Evolutionary conservation across 2,888 invertebrate genomes (phyloP).

Genomic region (Mayetiola destructor): DNA sequence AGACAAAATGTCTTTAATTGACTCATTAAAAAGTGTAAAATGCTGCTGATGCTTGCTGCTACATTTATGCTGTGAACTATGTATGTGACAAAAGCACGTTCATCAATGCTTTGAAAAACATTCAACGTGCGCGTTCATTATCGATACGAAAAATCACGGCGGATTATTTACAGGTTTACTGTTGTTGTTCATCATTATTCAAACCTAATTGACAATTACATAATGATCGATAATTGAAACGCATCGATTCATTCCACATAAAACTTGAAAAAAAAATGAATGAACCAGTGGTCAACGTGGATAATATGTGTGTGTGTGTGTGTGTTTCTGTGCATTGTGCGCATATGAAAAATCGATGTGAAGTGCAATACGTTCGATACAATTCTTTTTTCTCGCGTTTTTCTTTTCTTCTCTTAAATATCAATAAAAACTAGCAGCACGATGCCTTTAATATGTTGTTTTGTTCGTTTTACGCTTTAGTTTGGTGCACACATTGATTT

Average conservation of each 20-base stretch:
- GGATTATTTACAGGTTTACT: neutral
- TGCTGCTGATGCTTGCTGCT: too few species aligned
- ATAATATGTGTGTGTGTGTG: neutral
- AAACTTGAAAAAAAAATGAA: constrained; percentile 1
- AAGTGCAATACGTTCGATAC: too few species aligned
- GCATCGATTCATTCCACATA: too few species aligned
- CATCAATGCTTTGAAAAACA: neutral
- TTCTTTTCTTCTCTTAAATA: neutral
- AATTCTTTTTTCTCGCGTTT: too few species aligned
- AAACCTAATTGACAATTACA: neutral
- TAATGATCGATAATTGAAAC: neutral
- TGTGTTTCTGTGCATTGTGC: neutral
- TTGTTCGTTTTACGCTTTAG: neutral
- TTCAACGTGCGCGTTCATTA: neutral
- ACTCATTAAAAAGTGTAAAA: neutral
- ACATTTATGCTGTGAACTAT: neutral
- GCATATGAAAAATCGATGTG: too few species aligned
- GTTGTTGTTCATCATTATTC: neutral
- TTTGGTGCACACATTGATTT: neutral
- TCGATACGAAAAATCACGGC: neutral
- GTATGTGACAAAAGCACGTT: neutral
- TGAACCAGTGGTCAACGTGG: neutral
- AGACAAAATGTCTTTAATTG: constrained; percentile 7
- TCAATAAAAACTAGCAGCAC: constrained; percentile 6
- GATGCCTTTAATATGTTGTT: neutral